phyloP scores from a whole-genome alignment of 2,888 invertebrate species.

The Spisula solida region DNA sequence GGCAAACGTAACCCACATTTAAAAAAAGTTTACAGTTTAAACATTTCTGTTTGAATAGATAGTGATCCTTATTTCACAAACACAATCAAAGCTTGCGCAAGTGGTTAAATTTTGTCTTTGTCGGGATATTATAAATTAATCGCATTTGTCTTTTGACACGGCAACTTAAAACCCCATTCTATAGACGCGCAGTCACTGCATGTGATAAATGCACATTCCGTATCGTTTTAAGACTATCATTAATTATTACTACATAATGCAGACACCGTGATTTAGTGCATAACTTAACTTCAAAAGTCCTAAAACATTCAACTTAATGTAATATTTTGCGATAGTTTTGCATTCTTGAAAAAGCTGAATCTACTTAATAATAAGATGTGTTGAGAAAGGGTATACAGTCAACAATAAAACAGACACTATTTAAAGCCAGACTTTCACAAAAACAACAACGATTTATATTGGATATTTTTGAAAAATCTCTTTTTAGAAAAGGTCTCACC shows the following conservation, averaged over 20 bases:
- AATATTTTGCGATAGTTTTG: neutral
- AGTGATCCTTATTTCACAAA: neutral
- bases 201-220: constrained; percentile 15
- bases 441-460: neutral
- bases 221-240: constrained; percentile 1
- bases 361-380: neutral
- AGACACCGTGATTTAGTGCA: constrained; percentile 18
- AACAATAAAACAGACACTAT: neutral
- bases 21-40: neutral
- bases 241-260: constrained; percentile 8
- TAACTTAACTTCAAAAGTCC: neutral
- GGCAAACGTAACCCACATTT: no score
- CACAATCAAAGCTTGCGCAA: neutral
- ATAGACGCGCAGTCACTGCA: neutral
- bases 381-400: neutral
- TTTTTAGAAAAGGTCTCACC: neutral
- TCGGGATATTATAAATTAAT: neutral
- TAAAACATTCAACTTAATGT: neutral
- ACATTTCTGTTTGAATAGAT: neutral
- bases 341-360: neutral
- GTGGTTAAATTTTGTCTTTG: neutral
- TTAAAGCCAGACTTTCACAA: neutral
- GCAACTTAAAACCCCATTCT: constrained; percentile 1
- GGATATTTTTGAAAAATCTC: neutral
- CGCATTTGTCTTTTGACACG: neutral